These are phyloP conservation scores for Engraulis encrasicolus DNA, from an alignment of 2,113 vertebrate genomes.

Conservation along the genomic window DNA sequence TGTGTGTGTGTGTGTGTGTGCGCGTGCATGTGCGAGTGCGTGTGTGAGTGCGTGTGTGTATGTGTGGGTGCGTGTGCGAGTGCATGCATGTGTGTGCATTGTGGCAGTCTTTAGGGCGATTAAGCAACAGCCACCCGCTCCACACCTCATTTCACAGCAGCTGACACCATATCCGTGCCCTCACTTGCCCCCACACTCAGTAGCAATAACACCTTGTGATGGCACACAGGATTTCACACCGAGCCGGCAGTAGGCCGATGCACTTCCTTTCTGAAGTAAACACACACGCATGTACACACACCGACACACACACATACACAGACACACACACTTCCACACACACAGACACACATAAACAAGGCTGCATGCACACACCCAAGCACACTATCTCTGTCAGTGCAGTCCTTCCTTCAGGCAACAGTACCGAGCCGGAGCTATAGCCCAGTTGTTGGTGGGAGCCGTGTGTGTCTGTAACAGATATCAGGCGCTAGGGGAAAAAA, in stretches of 20 bases:
- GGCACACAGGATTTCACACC: neutral
- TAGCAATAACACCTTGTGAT: neutral
- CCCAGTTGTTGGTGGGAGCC: neutral
- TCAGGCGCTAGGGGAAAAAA: neutral
- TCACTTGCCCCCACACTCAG: neutral
- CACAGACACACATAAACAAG: neutral
- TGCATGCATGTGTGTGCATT: too few relatives aligned
- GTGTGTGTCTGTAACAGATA: neutral
- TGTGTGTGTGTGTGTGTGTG: too few relatives aligned
- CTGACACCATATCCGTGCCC: neutral
- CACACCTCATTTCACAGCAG: neutral
- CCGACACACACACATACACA: neutral
- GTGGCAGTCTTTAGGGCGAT: neutral
- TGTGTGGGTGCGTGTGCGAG: too few relatives aligned
- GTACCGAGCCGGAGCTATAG: neutral
- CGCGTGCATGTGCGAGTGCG: too few relatives aligned
- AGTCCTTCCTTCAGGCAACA: neutral
- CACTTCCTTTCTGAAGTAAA: neutral
- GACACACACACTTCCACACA: neutral
- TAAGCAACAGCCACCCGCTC: neutral
- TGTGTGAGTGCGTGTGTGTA: too few relatives aligned
- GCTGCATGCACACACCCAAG: neutral
- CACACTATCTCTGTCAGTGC: neutral
- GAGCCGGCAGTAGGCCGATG: too few relatives aligned
- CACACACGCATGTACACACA: neutral